Evolutionary conservation across 30 jellyfish, hydroid and myxozoan genomes (phyloP), one percentile per base, ranked within the genome.

Genomic region (Sanderia malayensis): DNA sequence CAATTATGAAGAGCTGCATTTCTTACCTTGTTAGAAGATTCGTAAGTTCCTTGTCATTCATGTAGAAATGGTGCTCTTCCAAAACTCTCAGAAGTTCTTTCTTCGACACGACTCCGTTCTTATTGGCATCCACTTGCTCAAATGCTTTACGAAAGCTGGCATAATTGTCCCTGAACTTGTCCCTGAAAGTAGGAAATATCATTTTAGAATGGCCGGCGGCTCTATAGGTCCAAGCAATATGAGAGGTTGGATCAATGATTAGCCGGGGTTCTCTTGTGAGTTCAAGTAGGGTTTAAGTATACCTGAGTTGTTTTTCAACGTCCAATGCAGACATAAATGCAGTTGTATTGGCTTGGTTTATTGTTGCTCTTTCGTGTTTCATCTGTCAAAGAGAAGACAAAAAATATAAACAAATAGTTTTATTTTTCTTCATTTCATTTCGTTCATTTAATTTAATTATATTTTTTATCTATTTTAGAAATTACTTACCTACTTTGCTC

Each of bases 301-400:
- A 70, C 82, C 82, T 47, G 17, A 70, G 61, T 27, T 53, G 82
- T 31, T 79, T 79, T 44, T 79, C 91, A 27, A 79, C 83, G 0
- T 79, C 91, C 57, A 79, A 49, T 18, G 91, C 91, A 30, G 91
- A 49, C 91, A 79, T 66, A 53, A 79, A 68, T 0, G 91, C 66
- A 11, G 78, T 68, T 46, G 83, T 68, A 19, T 79, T 65, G 15
- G 83, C 91, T 34, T 79, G 91, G 46, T 79, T 79, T 59, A 66
- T 21, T 13, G 91, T 75, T 0, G 91, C 91, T 58, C 63, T 67
- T 46, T 79, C 82, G 13, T 79, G 91, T 45, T 79, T 79, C 78
- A 66, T 65, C 91, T 79, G 64, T 7, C 26, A 74, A 4, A 21
- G 58, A 1, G 13, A 60, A 22, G n/a, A n/a, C n/a, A n/a, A n/a